Percentiles rank a stretch among this genome's conserved stretches.
Conservation (phyloP, 2,888 invertebrate genomes). For the Emmelina monodactyla region DNA sequence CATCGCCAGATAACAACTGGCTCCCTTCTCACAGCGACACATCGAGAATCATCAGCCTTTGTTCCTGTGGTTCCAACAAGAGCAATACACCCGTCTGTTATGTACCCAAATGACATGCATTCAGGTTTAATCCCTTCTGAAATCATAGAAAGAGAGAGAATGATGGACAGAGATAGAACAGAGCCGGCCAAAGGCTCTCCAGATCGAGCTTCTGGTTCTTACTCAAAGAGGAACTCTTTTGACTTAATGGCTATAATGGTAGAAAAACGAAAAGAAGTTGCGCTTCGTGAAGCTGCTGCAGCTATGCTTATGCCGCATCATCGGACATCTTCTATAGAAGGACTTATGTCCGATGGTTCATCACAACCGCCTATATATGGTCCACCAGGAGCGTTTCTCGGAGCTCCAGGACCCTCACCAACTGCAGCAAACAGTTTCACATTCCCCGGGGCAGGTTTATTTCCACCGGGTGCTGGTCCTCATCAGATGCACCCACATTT, state of each 20-base stretch:
- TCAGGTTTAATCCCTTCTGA: conserved; percentile 70
- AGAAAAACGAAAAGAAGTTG: conserved; percentile 85
- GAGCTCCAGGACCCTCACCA: conserved; percentile 71
- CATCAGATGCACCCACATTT: conserved; percentile 82
- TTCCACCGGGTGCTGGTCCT: conserved; percentile 71
- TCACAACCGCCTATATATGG: conserved; percentile 72
- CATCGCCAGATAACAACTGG: conserved; percentile 70
- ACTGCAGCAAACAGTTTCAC: conserved; percentile 74
- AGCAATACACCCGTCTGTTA: conserved; percentile 71
- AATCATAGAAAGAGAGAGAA: conserved; percentile 64
- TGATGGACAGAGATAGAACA: conserved; percentile 50
- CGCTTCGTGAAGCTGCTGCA: conserved; percentile 76
- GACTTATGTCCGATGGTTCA: conserved; percentile 65
- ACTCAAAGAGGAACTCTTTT: conserved; percentile 66
- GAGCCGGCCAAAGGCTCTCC: conserved; percentile 60
- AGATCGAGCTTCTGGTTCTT: conserved; percentile 47
- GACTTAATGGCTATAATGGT: conserved; percentile 92
- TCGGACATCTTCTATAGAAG: conserved; percentile 55
- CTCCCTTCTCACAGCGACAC: conserved; percentile 57
- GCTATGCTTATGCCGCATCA: conserved; percentile 73
- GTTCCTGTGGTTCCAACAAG: conserved; percentile 87
- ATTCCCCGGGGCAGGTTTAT: conserved; percentile 74
- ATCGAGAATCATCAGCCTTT: conserved; percentile 84
- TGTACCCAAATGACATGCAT: conserved; percentile 76
- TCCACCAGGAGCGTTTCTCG: conserved; percentile 71